These are phyloP conservation scores for Paraplagusia blochii DNA, from an alignment of 2,113 vertebrate species.

Conservation along the genomic window DNA sequence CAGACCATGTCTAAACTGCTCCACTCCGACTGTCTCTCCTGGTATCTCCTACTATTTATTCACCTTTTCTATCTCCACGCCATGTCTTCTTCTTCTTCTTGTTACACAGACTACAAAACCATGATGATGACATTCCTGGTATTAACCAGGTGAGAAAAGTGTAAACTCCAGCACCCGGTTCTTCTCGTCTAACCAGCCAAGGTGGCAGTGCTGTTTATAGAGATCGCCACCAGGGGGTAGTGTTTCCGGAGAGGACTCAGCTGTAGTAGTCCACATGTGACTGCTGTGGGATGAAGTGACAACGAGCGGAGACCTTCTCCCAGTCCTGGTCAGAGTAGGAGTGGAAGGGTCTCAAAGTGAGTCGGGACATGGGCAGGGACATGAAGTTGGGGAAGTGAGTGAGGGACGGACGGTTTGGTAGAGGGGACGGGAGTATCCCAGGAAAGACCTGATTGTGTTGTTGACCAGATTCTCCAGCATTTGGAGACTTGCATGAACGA, in stretches of 20 bases:
- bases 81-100: too few species aligned
- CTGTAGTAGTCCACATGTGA: constrained; percentile 63
- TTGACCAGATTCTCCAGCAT: not conserved
- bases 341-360: constrained; percentile 54
- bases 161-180: too few species aligned
- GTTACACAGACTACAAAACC: too few species aligned
- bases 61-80: too few species aligned
- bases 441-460: not conserved
- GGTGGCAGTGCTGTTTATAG: too few species aligned
- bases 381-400: constrained; percentile 51
- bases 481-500: not conserved
- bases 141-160: too few species aligned
- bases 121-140: too few species aligned
- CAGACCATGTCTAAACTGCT: too few species aligned
- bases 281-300: constrained; percentile 59
- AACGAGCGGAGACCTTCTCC: constrained; percentile 1
- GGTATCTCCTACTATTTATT: too few species aligned
- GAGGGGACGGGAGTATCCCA: constrained; percentile 55
- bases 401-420: constrained; percentile 39
- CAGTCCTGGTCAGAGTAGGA: constrained; percentile 29
- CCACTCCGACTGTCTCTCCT: too few species aligned
- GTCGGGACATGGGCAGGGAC: constrained; percentile 49
- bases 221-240: too few species aligned
- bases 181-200: too few species aligned
- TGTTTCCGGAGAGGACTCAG: constrained; percentile 11